phyloP scores from a whole-genome alignment of 2,113 vertebrate species.

The Malaclemys terrapin region DNA sequence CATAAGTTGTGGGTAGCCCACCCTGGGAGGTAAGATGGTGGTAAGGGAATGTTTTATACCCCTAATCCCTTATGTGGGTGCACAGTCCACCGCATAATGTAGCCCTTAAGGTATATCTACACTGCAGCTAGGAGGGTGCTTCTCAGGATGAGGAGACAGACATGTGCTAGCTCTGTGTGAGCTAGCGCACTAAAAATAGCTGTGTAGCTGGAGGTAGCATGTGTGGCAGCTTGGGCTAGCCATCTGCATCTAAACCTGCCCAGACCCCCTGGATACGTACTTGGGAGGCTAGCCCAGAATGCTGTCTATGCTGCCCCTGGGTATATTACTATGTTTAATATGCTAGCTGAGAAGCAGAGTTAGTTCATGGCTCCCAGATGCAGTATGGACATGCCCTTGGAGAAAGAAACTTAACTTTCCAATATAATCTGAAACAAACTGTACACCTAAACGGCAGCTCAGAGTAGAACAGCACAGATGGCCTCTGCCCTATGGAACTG shows the following conservation, averaged over 20 bases:
- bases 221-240: too few relatives aligned
- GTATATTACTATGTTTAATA: too few relatives aligned
- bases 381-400: neutral
- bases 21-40: too few relatives aligned
- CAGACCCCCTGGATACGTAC: too few relatives aligned
- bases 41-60: neutral
- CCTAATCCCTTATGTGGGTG: neutral
- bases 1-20: neutral
- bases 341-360: neutral
- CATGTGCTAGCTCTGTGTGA: too few relatives aligned
- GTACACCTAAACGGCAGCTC: neutral
- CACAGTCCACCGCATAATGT: neutral
- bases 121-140: too few relatives aligned
- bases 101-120: neutral
- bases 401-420: neutral
- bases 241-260: too few relatives aligned
- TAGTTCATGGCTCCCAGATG: neutral
- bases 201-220: too few relatives aligned
- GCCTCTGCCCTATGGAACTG: neutral
- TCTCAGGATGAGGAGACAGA: too few relatives aligned
- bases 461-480: neutral
- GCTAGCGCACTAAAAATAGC: too few relatives aligned
- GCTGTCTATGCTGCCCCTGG: too few relatives aligned
- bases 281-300: too few relatives aligned
- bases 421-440: slow-evolving; percentile 3